Percentiles rank a stretch among this genome's conserved stretches.
These are phyloP conservation scores for Betta splendens DNA, from an alignment of 2,797 vertebrate genomes.

Conservation along the genomic window DNA sequence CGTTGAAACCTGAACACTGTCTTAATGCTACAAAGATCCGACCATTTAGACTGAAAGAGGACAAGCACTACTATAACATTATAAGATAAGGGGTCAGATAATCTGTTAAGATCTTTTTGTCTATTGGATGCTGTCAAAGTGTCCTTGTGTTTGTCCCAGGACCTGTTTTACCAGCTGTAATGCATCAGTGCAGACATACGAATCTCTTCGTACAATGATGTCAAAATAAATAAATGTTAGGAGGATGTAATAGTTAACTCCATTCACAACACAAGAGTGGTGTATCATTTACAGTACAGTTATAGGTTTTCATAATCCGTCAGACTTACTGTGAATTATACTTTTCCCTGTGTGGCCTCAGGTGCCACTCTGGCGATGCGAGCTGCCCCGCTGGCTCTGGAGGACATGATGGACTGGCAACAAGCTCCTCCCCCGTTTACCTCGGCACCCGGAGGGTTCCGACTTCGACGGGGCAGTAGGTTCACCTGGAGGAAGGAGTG, in stretches of 20 bases:
- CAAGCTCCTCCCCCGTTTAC: conserved; percentile 91
- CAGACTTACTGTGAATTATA: too few relatives aligned
- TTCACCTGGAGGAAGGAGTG: conserved; percentile 99
- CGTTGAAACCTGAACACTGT: not conserved
- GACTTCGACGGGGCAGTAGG: conserved; percentile 93
- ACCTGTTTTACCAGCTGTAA: not conserved
- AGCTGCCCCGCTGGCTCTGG: conserved; percentile 89
- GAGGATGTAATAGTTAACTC: too few relatives aligned
- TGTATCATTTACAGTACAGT: too few relatives aligned
- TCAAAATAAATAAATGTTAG: too few relatives aligned
- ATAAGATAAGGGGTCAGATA: not conserved
- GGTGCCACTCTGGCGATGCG: conserved; percentile 97
- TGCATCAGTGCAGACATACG: conserved; percentile 4
- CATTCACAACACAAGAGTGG: not conserved
- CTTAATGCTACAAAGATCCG: not conserved
- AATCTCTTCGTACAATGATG: too few relatives aligned
- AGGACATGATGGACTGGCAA: conserved; percentile 94
- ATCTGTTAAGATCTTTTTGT: conserved; percentile 1
- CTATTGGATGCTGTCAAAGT: not conserved
- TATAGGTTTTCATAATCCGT: too few relatives aligned
- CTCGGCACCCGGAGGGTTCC: conserved; percentile 89
- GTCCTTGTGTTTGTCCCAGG: not conserved
- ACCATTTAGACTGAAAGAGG: not conserved
- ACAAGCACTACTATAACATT: not conserved
- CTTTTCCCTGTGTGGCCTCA: conserved; percentile 46